These are phyloP conservation scores for Haplotaxodon microlepis DNA, from an alignment of 2,113 vertebrate species.

Conservation along the genomic window DNA sequence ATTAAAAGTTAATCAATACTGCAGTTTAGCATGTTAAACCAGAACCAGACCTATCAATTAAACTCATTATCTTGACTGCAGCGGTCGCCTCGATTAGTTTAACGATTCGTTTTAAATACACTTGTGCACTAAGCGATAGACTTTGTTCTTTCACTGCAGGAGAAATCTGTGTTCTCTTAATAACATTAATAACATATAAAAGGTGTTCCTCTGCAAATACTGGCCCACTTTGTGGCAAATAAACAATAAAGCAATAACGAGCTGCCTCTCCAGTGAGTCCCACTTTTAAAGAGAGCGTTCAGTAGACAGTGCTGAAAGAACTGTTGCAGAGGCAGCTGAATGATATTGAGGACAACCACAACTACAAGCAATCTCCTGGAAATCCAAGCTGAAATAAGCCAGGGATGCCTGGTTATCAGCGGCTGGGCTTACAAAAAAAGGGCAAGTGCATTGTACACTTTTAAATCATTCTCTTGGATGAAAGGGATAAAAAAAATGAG, in stretches of 20 bases:
- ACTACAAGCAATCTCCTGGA: background rate
- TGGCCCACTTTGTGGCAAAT: background rate
- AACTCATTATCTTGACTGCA: background rate
- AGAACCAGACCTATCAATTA: background rate
- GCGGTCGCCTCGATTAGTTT: background rate
- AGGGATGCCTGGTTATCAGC: background rate
- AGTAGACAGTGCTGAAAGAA: background rate
- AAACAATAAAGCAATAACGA: background rate
- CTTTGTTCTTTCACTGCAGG: background rate
- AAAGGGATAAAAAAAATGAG: background rate
- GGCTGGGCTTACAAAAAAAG: background rate
- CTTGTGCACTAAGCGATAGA: background rate
- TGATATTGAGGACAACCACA: background rate
- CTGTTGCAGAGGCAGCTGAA: background rate
- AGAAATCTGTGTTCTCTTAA: background rate
- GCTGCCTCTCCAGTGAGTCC: background rate
- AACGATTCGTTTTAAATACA: background rate
- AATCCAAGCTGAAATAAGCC: background rate
- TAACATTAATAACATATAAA: background rate
- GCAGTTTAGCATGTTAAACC: background rate
- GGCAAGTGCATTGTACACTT: background rate
- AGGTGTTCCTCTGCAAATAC: background rate
- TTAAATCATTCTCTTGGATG: background rate
- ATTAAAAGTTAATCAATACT: background rate
- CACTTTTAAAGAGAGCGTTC: background rate